Evolutionary conservation across 1,140 invertebrate genomes (phyloP), one percentile per base, ranked within the genome.

Genomic region (Daktulosphaira vitifoliae): DNA sequence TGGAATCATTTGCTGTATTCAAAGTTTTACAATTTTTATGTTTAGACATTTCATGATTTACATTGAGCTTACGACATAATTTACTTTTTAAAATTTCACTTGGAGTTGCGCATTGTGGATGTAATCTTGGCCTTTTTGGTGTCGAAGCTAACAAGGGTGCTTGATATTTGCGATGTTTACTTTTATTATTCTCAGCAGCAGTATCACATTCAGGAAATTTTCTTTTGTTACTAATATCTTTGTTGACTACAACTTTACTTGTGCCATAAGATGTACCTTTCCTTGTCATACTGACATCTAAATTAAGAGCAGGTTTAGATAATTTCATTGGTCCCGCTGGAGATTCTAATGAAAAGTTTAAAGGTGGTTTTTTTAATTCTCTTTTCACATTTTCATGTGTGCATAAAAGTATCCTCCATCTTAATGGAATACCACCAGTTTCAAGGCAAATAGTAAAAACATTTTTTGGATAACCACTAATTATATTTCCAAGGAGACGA

Each of bases 281-380:
- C 26, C 42, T 48, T 3, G 42, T 62, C 25, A 62, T 46, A 48
- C 56, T 62, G 0, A 8, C 18, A 48, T 62, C 13, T 20, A 20
- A 25, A 33, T 33, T 33, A 9, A 26, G 15, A 20, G 18, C 1
- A 15, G 25, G 0, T 33, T 48, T 48, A 7, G 5, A 13, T 62
- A 39, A 16, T 20, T 46, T 46, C 4, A 46, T 29, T 26, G 56
- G 56, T n/a, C 25, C 42, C 13, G 56, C 42, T 20, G 56, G 56
- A 33, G 56, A 62, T 29, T 46, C n/a, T 18, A 62, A 33, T 15
- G 56, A 48, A 33, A 62, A 48, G 46, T 62, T 20, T 13, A 59
- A 15, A 11, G 38, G 5, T 38, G 6, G 0, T 5, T 48, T 48
- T 48, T 46, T 46, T 3, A 9, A 8, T 15, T 18, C 18, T 20